These are phyloP conservation scores for Nasonovia ribisnigri DNA, from an alignment of 2,888 invertebrate genomes.

Conservation along the genomic window DNA sequence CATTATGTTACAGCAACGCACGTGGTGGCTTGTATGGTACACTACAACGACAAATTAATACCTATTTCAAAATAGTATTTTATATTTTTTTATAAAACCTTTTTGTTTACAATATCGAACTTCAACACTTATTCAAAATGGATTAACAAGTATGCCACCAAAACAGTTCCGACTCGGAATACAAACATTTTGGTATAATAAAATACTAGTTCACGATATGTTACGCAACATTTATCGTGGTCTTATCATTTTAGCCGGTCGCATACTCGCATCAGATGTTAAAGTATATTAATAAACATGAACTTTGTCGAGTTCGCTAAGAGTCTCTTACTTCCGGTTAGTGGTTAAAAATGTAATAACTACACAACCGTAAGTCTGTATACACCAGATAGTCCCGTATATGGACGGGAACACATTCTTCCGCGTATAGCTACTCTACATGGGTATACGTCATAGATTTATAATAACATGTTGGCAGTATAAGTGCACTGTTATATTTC, in stretches of 20 bases:
- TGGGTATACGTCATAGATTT: background rate
- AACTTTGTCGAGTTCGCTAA: background rate
- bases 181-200: background rate
- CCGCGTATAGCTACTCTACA: background rate
- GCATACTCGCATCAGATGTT: background rate
- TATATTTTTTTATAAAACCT: background rate
- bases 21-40: background rate
- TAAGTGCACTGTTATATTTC: background rate
- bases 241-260: background rate
- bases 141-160: background rate
- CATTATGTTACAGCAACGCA: background rate
- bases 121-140: background rate
- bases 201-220: background rate
- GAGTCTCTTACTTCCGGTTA: background rate
- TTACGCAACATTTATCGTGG: background rate
- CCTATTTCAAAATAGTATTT: background rate
- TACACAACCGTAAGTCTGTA: background rate
- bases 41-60: background rate
- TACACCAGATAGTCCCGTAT: background rate
- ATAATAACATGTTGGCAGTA: background rate
- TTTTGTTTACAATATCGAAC: background rate
- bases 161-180: background rate
- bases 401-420: background rate
- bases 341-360: background rate
- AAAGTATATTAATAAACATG: conserved; percentile 26